A percentile compares a stretch with the other conserved stretches of the same genome.
These are phyloP conservation scores for Agrenia bidenticulata DNA, from an alignment of 2,888 invertebrate genomes.

Conservation along the genomic window DNA sequence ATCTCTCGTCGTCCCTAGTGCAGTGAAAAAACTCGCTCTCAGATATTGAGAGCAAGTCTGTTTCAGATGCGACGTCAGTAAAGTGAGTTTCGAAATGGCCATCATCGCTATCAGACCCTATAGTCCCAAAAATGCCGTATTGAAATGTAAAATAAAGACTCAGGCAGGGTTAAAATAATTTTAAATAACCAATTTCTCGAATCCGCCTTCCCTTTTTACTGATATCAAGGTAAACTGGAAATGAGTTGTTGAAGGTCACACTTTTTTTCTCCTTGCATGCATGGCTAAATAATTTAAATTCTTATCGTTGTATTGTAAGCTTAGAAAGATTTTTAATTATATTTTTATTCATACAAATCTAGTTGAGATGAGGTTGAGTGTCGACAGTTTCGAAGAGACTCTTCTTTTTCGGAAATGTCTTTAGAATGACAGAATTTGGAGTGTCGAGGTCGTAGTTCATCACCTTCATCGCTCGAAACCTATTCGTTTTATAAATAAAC, in stretches of 20 bases:
- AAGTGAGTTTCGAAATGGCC: not conserved
- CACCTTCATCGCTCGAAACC: not conserved
- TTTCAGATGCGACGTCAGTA: not conserved
- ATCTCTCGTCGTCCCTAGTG: not conserved
- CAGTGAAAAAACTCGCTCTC: not conserved
- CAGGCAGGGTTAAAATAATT: too few relatives aligned
- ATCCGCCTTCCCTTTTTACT: not conserved
- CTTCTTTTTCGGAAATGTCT: constrained; percentile 19
- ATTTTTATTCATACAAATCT: too few relatives aligned
- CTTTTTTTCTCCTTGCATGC: not conserved
- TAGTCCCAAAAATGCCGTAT: too few relatives aligned
- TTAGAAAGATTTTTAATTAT: too few relatives aligned
- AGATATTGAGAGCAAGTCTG: not conserved
- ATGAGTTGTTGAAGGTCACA: not conserved
- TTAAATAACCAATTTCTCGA: too few relatives aligned
- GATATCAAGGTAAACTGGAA: not conserved
- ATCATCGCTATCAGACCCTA: constrained; percentile 4
- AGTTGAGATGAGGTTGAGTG: not conserved
- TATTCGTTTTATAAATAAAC: too few relatives aligned
- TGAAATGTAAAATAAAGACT: too few relatives aligned
- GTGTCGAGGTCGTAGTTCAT: too few relatives aligned
- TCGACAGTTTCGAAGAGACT: constrained; percentile 2
- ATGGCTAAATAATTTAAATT: not conserved
- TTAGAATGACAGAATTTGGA: constrained; percentile 15
- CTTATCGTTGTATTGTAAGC: too few relatives aligned